Conservation (phyloP, 2,888 invertebrate genomes). For the Strigamia maritima region DNA sequence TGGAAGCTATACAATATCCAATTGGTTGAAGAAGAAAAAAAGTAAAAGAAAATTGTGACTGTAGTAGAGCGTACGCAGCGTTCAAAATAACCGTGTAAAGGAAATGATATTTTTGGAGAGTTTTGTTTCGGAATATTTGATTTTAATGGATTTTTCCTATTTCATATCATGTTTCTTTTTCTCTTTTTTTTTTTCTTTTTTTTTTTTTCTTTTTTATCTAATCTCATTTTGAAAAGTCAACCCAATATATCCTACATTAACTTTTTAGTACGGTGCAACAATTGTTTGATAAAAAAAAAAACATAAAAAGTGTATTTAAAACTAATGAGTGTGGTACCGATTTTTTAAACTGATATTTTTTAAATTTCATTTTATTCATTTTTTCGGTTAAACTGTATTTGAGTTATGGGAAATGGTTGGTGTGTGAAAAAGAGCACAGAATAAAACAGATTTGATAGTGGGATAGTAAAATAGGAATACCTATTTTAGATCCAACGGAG, state of each 20-base stretch:
- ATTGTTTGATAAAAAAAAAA: too few species aligned
- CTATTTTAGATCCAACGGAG: not conserved
- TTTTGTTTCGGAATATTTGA: not conserved
- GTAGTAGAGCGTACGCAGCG: not conserved
- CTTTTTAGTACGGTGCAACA: too few species aligned
- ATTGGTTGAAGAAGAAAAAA: not conserved
- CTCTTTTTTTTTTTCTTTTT: too few species aligned
- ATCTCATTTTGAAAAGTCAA: too few species aligned
- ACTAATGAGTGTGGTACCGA: too few species aligned
- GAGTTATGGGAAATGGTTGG: not conserved
- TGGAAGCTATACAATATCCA: not conserved
- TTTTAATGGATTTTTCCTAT: too few species aligned
- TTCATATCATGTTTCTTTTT: too few species aligned
- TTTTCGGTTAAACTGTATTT: not conserved
- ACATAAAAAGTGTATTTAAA: too few species aligned
- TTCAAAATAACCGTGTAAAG: not conserved
- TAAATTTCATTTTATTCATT: not conserved
- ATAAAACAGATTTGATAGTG: not conserved
- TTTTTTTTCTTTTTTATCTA: too few species aligned
- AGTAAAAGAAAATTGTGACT: not conserved
- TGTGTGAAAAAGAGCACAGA: not conserved
- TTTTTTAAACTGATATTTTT: not conserved
- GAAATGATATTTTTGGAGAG: not conserved
- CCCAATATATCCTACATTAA: too few species aligned
- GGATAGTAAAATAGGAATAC: not conserved